phyloP scores from a whole-genome alignment of 2,797 vertebrate species.

The Silurus lanzhouensis region DNA sequence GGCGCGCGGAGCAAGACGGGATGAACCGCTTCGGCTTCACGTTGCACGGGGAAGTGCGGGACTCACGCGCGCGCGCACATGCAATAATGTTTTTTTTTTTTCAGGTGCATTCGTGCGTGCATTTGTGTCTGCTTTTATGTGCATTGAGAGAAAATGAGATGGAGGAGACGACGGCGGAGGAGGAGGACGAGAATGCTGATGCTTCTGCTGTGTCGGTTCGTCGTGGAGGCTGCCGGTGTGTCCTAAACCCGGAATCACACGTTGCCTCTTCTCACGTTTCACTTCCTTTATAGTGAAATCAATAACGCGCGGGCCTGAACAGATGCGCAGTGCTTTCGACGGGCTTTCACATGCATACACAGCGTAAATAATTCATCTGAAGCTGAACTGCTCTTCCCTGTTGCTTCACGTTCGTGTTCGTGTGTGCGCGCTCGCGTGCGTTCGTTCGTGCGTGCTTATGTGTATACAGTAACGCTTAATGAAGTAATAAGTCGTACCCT shows the following conservation, averaged over 20 bases:
- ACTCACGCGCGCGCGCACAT: not conserved
- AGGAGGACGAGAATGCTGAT: slow-evolving; percentile 15
- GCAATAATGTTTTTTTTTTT: not conserved
- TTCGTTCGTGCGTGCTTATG: slow-evolving; percentile 14
- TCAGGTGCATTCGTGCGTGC: slow-evolving; percentile 4
- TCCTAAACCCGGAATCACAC: slow-evolving; percentile 22
- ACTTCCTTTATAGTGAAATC: not conserved
- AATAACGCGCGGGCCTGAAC: not conserved
- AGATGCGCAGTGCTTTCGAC: not conserved
- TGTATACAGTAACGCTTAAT: not conserved
- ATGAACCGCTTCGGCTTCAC: slow-evolving; percentile 54
- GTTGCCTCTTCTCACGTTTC: not conserved
- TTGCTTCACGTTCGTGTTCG: not conserved
- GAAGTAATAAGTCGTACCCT: not conserved
- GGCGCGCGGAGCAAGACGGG: slow-evolving; percentile 46
- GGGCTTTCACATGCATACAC: not conserved
- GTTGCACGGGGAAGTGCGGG: slow-evolving; percentile 26
- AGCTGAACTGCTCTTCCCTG: slow-evolving; percentile 29
- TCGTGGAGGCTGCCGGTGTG: slow-evolving; percentile 22
- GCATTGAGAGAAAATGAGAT: slow-evolving; percentile 11
- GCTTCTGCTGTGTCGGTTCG: slow-evolving; percentile 25
- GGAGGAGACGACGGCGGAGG: slow-evolving; percentile 12
- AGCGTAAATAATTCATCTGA: slow-evolving; percentile 24
- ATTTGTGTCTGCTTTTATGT: slow-evolving; percentile 7
- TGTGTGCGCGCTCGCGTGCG: slow-evolving; percentile 27